Evolutionary conservation across 2,113 vertebrate genomes (phyloP), one percentile per base, ranked within the genome.

Genomic region (Paedocypris sp.): DNA sequence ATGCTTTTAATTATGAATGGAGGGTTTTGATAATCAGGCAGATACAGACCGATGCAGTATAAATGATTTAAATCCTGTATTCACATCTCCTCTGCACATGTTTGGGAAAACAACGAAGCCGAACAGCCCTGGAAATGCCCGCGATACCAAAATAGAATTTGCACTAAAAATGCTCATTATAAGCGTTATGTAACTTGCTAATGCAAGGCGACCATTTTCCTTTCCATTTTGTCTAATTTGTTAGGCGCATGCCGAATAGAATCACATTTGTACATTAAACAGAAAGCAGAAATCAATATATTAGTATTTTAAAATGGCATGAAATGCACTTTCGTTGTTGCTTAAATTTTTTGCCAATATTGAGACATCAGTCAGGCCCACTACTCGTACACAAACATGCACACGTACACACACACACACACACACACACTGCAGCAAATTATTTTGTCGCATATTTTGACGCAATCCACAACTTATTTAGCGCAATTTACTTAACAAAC

Each of bases 1-100:
- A 16, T 18, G 35, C 43, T 42, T 48, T 71, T 54, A 67, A 71
- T 71, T 64, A 64, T 69, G 54, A 71, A 71, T 67, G 54, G 46
- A 62, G 32, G 48, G 43, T 25, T 39, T 47, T 64, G 61, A 64
- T 64, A 60, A 54, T 60, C 47, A 60, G 67, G 59, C 10, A 51
- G 50, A 63, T 53, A 51, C 6, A 28, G 66, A 50, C 19, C 49
- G 45, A 62, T 23, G 7, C 31, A 47, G 32, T 51, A 53, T 56
- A 29, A 50, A 49, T 32, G 20, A 53, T 42, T 60, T 28, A 51
- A 22, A 23, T 61, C 13, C 19, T 31, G 19, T 26, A 28, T 49
- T 50, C 46, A 39, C 25, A 2, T 10, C 33, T 48, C 20, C 20
- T 38, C 43, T 10, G 4, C 13, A 28, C 20, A 16, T 23, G 16